Evolutionary conservation across 2,797 vertebrate genomes (phyloP), one percentile per base, ranked within the genome.

Genomic region (Hemitrygon akajei): DNA sequence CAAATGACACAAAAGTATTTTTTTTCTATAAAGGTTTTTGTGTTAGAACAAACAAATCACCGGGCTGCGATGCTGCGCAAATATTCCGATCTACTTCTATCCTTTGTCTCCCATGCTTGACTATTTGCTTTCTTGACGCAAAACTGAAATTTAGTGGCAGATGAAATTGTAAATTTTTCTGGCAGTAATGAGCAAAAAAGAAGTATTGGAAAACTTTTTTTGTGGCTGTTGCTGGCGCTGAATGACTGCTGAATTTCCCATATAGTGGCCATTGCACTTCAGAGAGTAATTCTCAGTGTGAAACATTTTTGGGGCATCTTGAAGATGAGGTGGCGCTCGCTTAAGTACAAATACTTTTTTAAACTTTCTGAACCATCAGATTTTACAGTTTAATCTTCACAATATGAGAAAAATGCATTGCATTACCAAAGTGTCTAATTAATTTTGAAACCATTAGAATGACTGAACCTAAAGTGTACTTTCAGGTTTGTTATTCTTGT

Each of bases 111-210:
- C 86, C 86, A 89, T 9, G 20, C 86, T 66, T 66, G 86, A 34
- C 86, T 3, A 69, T 89, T 69, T 69, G 86, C 86, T 69, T 89
- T 89, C n/a, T 69, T 89, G 86, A 89, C 86, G 86, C 86, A 89
- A 89, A 86, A 63, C 60, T 87, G 60, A 69, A 11, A 10, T 89
- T 66, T 89, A 63, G 10, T 9, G 37, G n/a, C 63, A 69, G 7
- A 37, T 22, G 60, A 89, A 66, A 69, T 69, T 89, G 18, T 69
- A 89, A 69, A 69, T 69, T 69, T 37, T 37, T 63, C 82, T 86
- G 56, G 47, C 56, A 58, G 27, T 58, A 86, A 86, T 2, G 7
- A 89, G 86, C 18, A 69, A 89, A 89, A 89, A 20, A 89, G 34
- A 22, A 66, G 20, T 89, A 89, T 22, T 89, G 22, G 63, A 30